Evolutionary conservation across 2,888 invertebrate genomes (phyloP), one percentile per base, ranked within the genome.

Genomic region (Auanema sp.): DNA sequence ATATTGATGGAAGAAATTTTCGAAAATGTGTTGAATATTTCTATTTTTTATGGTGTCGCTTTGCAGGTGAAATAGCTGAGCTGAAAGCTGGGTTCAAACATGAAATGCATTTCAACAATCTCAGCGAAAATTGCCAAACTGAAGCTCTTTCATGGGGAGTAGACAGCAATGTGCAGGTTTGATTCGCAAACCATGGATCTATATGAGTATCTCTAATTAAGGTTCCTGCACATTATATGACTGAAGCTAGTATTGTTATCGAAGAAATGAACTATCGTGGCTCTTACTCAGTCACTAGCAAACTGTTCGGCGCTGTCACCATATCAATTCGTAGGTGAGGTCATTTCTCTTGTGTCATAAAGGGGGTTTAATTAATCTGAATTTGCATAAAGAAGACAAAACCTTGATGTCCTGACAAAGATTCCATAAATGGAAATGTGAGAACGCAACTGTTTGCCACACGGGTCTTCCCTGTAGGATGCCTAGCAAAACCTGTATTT

Each of bases 141-240:
- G 84, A 86, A 68, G 76, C 81, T 47, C 78, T 87, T 59, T 23
- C 84, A 3, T 87, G 87, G 87, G 84, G 84, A n/a, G 86, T 87
- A 2, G 85, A 87, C 73, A 85, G 79, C 54, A 84, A 82, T 64
- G 84, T 86, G 40, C 78, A 77, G 53, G 85, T 85, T 1, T 53
- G 55, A 5, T 24, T 6, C 8, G 8, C 18, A 53, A 53, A 8
- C 24, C 12, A 6, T 18, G 16, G 4, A 16, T 8, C 3, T 8
- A n/a, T n/a, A 23, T 6, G 14, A 53, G 5, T 10, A 16, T 21
- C 6, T 41, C 16, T 43, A 21, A 79, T 85, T 55, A 76, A 80
- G 60, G 86, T 86, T 1, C 85, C 85, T 10, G 66, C 79, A 10
- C 75, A 77, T 18, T 78, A 79, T 57, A 71, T 78, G 60, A 85